A percentile compares a stretch with the other conserved stretches of the same genome.
phyloP scores from a whole-genome alignment of 2,797 vertebrate species.

The Acrocephalus scirpaceus region DNA sequence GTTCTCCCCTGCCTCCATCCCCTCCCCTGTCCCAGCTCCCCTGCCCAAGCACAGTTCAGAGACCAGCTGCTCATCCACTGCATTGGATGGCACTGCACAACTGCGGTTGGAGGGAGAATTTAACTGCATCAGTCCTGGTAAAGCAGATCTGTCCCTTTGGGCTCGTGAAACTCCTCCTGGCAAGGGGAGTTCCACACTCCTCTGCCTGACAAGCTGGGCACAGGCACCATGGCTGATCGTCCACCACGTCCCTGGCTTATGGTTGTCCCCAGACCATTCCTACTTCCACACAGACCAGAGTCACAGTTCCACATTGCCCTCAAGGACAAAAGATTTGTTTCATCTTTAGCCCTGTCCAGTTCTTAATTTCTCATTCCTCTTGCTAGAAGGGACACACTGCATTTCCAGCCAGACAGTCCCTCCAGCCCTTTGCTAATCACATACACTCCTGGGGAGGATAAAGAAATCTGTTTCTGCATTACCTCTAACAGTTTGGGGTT shows the following conservation, averaged over 20 bases:
- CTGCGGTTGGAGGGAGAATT: neutral
- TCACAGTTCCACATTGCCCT: neutral
- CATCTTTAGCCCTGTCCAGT: neutral
- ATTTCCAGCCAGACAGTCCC: neutral
- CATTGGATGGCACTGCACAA: neutral
- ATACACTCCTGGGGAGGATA: neutral
- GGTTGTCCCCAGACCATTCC: neutral
- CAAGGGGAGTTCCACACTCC: fast-evolving
- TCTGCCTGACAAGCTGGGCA: neutral
- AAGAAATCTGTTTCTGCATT: neutral
- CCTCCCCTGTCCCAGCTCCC: neutral
- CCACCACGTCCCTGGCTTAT: fast-evolving
- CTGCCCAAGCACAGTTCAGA: neutral
- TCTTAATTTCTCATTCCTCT: neutral
- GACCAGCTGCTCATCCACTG: fast-evolving
- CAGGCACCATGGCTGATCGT: fast-evolving
- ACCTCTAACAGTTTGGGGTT: neutral
- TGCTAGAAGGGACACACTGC: neutral
- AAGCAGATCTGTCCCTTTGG: neutral
- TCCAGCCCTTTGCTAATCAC: neutral
- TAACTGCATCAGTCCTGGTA: too few species aligned
- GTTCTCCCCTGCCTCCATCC: neutral
- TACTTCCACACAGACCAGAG: neutral
- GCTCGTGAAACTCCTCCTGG: neutral
- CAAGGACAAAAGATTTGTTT: neutral